phyloP scores from a whole-genome alignment of 2,888 invertebrate species.

The Drosophila anomelani region DNA sequence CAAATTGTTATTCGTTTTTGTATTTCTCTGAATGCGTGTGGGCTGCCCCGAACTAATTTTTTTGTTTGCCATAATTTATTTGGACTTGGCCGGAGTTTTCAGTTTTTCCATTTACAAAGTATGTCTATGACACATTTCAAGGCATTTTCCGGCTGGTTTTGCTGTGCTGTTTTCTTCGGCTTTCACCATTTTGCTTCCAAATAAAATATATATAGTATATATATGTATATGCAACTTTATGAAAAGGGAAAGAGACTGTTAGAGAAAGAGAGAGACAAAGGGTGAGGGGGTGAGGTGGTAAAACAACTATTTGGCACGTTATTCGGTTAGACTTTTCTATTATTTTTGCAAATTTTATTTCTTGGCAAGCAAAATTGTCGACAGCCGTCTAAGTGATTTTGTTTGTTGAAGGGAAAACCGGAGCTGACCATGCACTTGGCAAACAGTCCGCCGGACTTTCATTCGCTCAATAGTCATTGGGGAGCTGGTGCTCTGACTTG shows the following conservation, averaged over 20 bases:
- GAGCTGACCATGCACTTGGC: constrained; percentile 75
- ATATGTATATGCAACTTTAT: constrained; percentile 5
- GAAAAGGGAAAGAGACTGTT: neutral
- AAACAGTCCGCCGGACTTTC: constrained; percentile 53
- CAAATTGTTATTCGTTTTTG: neutral
- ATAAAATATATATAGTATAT: constrained; percentile 14
- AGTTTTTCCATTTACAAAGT: constrained; percentile 47
- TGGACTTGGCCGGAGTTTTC: constrained; percentile 41
- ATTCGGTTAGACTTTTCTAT: constrained; percentile 49
- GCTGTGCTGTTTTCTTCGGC: constrained; percentile 52
- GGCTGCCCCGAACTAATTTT: constrained; percentile 55
- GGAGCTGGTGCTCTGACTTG: constrained; percentile 28
- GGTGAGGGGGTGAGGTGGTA: neutral
- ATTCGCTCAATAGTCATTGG: constrained; percentile 42
- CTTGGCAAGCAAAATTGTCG: constrained; percentile 67
- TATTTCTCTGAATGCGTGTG: constrained; percentile 40
- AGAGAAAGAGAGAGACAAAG: neutral
- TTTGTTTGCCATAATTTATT: constrained; percentile 63
- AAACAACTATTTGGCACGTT: constrained; percentile 68
- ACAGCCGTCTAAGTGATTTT: constrained; percentile 74
- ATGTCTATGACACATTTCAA: constrained; percentile 74
- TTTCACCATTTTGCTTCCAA: constrained; percentile 44
- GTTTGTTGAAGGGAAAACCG: constrained; percentile 44
- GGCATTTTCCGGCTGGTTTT: constrained; percentile 65
- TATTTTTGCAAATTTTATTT: constrained; percentile 50